A percentile compares a stretch with the other conserved stretches of the same genome.
Conservation (phyloP, 2,888 invertebrate genomes). For the Iphiclides podalirius region DNA sequence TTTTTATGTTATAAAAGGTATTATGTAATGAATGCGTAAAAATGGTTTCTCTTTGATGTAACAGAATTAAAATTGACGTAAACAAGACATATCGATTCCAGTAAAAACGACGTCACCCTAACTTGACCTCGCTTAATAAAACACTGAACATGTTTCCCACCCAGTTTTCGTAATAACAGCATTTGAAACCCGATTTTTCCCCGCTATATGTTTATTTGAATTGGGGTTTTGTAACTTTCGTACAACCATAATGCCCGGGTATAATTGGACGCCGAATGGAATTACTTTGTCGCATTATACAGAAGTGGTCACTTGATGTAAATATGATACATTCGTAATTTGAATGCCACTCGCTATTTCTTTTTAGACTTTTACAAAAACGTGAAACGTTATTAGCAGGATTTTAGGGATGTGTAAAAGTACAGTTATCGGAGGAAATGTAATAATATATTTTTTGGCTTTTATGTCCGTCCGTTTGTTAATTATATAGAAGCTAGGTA, state of each 20-base stretch:
- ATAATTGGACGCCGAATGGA: constrained; percentile 20
- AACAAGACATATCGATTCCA: no score
- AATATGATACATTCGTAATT: constrained; percentile 17
- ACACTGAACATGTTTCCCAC: constrained; percentile 23
- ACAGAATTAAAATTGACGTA: no score
- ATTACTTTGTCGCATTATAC: constrained; percentile 22
- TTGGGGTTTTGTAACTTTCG: constrained; percentile 10
- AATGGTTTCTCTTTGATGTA: no score
- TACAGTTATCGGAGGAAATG: no score
- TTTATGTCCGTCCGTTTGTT: no score
- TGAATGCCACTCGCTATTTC: background rate
- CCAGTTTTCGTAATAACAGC: constrained; percentile 25
- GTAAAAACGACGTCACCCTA: constrained; percentile 11
- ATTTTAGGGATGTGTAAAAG: no score
- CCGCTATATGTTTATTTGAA: constrained; percentile 29
- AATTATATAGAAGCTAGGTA: no score
- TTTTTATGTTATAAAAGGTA: no score
- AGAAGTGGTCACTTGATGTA: constrained; percentile 18
- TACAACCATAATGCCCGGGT: background rate
- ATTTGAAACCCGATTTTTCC: constrained; percentile 26
- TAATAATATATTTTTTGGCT: no score
- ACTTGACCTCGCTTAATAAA: constrained; percentile 39
- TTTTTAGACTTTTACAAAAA: no score
- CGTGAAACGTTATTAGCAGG: no score
- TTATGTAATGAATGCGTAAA: no score